Base-by-base conservation (phyloP, 2,797 vertebrate species). In the Macrochelys suwanniensis region DNA sequence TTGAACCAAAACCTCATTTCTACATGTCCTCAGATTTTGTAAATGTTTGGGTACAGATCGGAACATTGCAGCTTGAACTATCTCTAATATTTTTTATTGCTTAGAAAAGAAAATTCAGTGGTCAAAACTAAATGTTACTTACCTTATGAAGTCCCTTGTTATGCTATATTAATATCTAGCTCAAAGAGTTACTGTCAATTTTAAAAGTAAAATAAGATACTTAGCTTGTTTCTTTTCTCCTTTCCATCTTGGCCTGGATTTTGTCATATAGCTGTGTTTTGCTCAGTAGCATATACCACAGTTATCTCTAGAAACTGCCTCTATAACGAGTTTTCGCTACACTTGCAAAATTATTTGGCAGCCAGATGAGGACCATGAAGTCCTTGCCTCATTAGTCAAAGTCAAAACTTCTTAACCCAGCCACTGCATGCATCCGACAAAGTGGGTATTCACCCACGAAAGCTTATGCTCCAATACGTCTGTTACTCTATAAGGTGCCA, bases 191-290 rank as follows among this genome's bases (percentile, higher is more conserved):
- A 19, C 53, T 74, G 47, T 82, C 31, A 76, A 13, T 50, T 12
- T 84, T 28, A 76, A 31, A 61, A 68, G 26, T 1, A 37, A 53
- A 81, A 6, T 11, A 8, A 80, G 17, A 21, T 12, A 26, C 8
- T 33, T 3, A 53, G 5, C 4, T 68, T 37, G n/a, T 45, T 4
- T n/a, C 5, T 17, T 8, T 0, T 0, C 0, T 0, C 15, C 9
- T 19, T 1, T 0, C 33, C 26, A 57, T 56, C 17, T 54, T 57
- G 77, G 7, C n/a, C 23, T 1, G 3, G 65, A 79, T 85, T 94
- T 92, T 85, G 26, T 2, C 0, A 4, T 78, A 49, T 50, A 45
- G 47, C 65, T 91, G 85, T 37, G 12, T 26, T 82, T 23, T 92
- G 15, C 37, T 37, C 37, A 74, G 28, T 51, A 88, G 16, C 23